phyloP scores from a whole-genome alignment of 2,888 invertebrate species.

The Pandemis heparana region DNA sequence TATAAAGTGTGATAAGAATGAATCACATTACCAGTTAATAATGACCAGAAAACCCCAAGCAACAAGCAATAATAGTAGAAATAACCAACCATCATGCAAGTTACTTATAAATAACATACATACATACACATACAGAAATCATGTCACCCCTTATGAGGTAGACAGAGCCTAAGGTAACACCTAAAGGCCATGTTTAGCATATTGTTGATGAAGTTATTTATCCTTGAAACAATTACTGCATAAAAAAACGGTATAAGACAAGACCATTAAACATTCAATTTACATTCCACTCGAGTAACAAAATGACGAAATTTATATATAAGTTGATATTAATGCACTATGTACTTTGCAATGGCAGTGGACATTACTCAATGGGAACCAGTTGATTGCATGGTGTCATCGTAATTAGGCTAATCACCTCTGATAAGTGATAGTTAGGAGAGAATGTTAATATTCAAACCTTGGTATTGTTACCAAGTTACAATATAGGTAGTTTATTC shows the following conservation, averaged over 20 bases:
- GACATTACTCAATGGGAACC: constrained; percentile 50
- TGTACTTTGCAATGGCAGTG: constrained; percentile 45
- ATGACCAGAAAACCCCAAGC: background rate
- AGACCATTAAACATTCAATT: constrained; percentile 23
- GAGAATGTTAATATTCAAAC: constrained; percentile 22
- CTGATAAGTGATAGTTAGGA: constrained; percentile 33
- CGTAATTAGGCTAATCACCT: constrained; percentile 51
- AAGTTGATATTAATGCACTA: constrained; percentile 28
- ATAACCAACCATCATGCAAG: constrained; percentile 2
- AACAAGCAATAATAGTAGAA: background rate
- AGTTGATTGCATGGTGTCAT: constrained; percentile 49
- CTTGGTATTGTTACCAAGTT: constrained; percentile 21
- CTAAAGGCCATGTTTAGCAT: too few relatives aligned
- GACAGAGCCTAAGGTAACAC: too few relatives aligned
- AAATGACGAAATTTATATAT: constrained; percentile 30
- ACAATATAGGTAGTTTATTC: constrained; percentile 1
- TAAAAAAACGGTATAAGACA: constrained; percentile 1
- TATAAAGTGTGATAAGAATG: background rate
- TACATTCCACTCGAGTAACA: constrained; percentile 15
- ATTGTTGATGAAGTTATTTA: background rate
- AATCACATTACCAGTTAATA: background rate
- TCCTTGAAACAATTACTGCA: constrained; percentile 26
- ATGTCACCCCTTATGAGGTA: too few relatives aligned
- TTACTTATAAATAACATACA: too few relatives aligned
- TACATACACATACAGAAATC: too few relatives aligned